Percentiles rank a stretch among this genome's conserved stretches.
phyloP scores from a whole-genome alignment of 2,797 vertebrate genomes.

The Cossypha dichroa region DNA sequence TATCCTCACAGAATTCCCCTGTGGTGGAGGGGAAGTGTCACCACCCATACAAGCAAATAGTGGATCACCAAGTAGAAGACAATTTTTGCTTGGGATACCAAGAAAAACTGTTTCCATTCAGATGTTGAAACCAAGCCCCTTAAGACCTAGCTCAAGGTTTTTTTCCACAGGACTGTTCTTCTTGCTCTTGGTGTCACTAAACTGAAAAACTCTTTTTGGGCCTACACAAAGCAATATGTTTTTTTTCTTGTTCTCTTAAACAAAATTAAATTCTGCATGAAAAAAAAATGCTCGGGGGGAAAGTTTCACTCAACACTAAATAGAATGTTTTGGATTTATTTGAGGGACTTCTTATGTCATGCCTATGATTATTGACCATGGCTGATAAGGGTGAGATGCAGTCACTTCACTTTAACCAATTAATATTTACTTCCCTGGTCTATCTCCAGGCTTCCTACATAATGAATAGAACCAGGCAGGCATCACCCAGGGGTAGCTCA shows the following conservation, averaged over 20 bases:
- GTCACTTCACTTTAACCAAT: background rate
- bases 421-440: background rate
- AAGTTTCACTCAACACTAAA: background rate
- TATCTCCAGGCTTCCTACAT: background rate
- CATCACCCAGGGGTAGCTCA: background rate
- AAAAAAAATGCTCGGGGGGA: rapidly evolving
- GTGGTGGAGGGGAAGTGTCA: background rate
- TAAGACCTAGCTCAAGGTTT: background rate
- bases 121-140: background rate
- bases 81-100: background rate
- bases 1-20: background rate
- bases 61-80: background rate
- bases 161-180: background rate
- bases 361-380: background rate
- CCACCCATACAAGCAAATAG: background rate
- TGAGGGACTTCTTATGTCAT: background rate
- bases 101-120: background rate
- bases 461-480: background rate
- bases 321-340: background rate
- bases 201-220: background rate
- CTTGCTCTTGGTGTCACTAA: background rate
- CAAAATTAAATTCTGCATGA: background rate
- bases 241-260: background rate
- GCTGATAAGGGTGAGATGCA: background rate
- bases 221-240: background rate